phyloP scores from a whole-genome alignment of 2,113 vertebrate genomes.

The Amphiprion percula region DNA sequence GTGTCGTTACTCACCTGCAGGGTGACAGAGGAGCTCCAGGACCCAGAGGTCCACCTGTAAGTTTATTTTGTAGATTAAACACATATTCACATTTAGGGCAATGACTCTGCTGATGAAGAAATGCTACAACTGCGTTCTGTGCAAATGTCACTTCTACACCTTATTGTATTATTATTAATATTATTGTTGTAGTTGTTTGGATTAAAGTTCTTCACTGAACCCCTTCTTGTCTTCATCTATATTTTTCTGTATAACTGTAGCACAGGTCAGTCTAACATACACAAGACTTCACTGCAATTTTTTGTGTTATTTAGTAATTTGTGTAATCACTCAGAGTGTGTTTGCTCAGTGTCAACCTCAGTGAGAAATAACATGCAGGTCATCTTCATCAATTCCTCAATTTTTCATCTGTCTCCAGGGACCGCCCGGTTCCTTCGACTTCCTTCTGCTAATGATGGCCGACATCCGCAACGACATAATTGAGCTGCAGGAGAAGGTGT shows the following conservation, averaged over 20 bases:
- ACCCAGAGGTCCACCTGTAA: constrained; percentile 82
- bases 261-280: no score
- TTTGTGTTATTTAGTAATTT: neutral
- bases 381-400: neutral
- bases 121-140: no score
- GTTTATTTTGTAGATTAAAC: constrained; percentile 43
- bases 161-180: no score
- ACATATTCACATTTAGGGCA: neutral
- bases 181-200: no score
- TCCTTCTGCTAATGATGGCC: constrained; percentile 87
- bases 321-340: neutral
- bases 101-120: neutral
- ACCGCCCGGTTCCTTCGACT: constrained; percentile 86
- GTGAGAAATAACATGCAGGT: neutral
- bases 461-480: constrained; percentile 87
- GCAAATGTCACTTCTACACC: no score
- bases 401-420: constrained; percentile 68
- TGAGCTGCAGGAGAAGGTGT: constrained; percentile 86
- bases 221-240: no score
- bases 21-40: constrained; percentile 84
- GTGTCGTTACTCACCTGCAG: constrained; percentile 56
- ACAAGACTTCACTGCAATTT: no score
- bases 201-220: no score
- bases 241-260: no score
- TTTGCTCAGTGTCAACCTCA: neutral